Evolutionary conservation across 1,140 invertebrate genomes (phyloP).

Genomic region (Sarcophaga bullata): DNA sequence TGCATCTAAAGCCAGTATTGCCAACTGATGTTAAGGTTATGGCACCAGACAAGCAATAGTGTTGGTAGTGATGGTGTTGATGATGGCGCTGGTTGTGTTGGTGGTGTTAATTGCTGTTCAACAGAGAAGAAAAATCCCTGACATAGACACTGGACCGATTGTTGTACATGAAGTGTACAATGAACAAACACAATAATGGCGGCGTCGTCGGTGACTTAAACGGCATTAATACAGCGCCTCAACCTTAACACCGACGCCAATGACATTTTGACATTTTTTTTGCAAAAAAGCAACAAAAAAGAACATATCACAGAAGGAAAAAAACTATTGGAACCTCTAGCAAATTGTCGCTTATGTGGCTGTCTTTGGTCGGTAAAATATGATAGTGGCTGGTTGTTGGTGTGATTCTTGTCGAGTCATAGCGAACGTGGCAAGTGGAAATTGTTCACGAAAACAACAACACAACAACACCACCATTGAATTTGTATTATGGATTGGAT

Average conservation of each 20-base stretch:
- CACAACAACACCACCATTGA: not conserved
- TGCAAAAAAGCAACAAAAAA: not conserved
- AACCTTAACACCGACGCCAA: conserved; percentile 6
- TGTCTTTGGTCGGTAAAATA: not conserved
- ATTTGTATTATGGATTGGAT: not conserved
- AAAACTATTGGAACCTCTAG: not conserved
- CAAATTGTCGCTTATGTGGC: not conserved
- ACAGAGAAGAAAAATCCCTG: conserved; percentile 13
- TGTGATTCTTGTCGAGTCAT: not conserved
- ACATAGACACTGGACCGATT: not conserved
- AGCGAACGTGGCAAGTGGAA: not conserved
- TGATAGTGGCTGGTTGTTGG: not conserved
- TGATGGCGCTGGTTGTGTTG: not conserved
- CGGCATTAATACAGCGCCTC: not conserved
- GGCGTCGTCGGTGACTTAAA: not conserved
- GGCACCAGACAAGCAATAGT: not conserved
- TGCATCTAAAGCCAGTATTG: not conserved
- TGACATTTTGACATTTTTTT: conserved; percentile 13
- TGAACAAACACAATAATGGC: conserved; percentile 14
- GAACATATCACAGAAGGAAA: no score
- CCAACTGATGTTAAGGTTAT: not conserved
- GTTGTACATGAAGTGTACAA: conserved; percentile 10
- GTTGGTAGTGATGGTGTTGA: not conserved
- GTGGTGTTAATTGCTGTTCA: conserved; percentile 3
- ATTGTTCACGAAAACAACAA: conserved; percentile 5